Evolutionary conservation across 2,797 vertebrate species (phyloP).

Genomic region (Cercopithecus petaurista): DNA sequence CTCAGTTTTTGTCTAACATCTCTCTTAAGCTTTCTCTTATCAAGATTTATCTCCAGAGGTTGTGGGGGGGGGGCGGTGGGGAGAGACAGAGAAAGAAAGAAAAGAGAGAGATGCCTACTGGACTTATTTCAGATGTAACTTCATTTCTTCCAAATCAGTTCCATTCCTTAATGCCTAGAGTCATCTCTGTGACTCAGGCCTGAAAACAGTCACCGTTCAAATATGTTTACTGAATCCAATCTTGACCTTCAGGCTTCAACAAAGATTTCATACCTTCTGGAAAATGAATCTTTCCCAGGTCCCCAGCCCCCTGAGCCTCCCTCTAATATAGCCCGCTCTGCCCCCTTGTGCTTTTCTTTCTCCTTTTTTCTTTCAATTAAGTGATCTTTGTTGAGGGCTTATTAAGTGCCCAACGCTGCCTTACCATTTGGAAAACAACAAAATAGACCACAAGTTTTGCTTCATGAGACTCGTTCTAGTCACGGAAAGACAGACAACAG

Average conservation of each 20-base stretch:
- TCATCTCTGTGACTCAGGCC: not conserved
- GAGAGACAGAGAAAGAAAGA: not conserved
- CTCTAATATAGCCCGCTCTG: not conserved
- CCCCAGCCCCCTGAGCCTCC: not conserved
- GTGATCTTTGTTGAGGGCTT: not conserved
- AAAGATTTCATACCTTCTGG: not conserved
- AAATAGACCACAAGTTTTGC: not conserved
- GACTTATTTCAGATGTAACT: not conserved
- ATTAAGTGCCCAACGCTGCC: not conserved
- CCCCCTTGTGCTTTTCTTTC: not conserved
- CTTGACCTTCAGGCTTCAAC: not conserved
- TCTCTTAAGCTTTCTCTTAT: not conserved
- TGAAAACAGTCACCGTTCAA: not conserved
- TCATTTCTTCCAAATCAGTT: not conserved
- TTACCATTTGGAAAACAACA: not conserved
- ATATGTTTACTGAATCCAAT: not conserved
- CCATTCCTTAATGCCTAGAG: not conserved
- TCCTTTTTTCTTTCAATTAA: not conserved
- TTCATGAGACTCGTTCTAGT: not conserved
- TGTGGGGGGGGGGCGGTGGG: accelerated
- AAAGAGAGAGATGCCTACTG: not conserved
- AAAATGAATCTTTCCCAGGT: not conserved
- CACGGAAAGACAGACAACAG: not conserved
- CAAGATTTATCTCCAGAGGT: not conserved
- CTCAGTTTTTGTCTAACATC: not conserved